Evolutionary conservation across 2,888 invertebrate genomes (phyloP), one percentile per base, ranked within the genome.

Genomic region (Agrochola litura): DNA sequence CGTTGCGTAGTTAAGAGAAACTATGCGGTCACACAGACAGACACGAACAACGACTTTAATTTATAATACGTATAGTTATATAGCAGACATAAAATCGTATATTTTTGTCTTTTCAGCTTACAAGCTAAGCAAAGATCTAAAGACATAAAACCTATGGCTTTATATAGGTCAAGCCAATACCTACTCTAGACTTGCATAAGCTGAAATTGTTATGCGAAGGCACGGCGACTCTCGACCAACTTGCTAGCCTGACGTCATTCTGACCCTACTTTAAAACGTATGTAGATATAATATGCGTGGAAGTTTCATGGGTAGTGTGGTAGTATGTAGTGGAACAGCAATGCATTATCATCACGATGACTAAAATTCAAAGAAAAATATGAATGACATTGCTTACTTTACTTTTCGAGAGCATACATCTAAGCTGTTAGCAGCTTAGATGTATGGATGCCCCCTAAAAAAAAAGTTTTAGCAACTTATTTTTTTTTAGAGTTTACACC

Each of bases 121-220:
- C 60, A 74, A 66, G 63, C 14, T 30, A 60, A 75, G 70, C 10
- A 56, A n/a, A 78, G 43, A 64, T 69, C 64, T 61, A 16, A 77
- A 73, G 61, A 65, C 60, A 73, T 75, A 76, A 65, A 82, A 84
- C 60, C 74, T 73, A 77, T 66, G 75, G 22, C 52, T 58, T 67
- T 76, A 77, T 77, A 52, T 83, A 78, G 82, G 82, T 82, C 82
- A 87, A 81, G 75, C 77, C 80, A 75, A 84, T 81, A 89, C n/a
- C 41, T n/a, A 58, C 86, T 82, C 86, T 83, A 86, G 86, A 87
- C 86, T 88, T 87, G 87, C 87, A 86, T 88, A 89, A 92, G 88
- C 89, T 87, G 84, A 88, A 88, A 89, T 91, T 90, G 90, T 90
- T 92, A 92, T 92, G 92, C 92, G 87, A 83, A 79, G 85, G 86